Evolutionary conservation across 2,888 invertebrate genomes (phyloP).

Genomic region (Ichneumoninae sp.): DNA sequence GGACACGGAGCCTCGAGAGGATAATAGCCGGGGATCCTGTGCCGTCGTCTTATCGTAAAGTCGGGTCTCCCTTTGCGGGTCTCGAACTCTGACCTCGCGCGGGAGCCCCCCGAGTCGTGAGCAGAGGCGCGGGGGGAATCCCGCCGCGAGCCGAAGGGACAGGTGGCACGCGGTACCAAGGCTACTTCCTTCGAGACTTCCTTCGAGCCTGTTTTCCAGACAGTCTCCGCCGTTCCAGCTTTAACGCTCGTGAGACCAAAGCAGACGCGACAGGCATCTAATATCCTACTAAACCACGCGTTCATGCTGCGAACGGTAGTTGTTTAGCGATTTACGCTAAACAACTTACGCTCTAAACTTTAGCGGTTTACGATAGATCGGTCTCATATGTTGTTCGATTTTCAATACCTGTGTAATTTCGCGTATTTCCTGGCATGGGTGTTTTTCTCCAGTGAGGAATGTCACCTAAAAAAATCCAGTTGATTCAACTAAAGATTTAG

Average conservation of each 20-base stretch:
- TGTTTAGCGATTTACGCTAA: conserved; percentile 17
- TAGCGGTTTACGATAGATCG: conserved; percentile 35
- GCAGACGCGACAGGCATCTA: conserved; percentile 45
- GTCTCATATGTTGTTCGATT: conserved; percentile 15
- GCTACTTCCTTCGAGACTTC: conserved; percentile 56
- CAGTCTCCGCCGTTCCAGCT: conserved; percentile 23
- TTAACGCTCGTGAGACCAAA: conserved; percentile 50
- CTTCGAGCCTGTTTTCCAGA: conserved; percentile 25
- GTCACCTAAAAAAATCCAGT: too few relatives aligned
- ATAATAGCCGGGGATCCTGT: conserved; percentile 37
- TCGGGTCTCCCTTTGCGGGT: conserved; percentile 60
- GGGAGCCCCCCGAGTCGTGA: conserved; percentile 26
- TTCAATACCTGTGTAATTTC: background rate
- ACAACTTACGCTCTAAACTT: too few relatives aligned
- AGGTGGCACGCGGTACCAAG: conserved; percentile 65
- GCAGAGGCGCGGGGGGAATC: conserved; percentile 27
- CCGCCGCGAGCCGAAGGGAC: conserved; percentile 56
- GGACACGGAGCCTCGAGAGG: conserved; percentile 20
- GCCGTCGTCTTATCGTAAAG: conserved; percentile 61
- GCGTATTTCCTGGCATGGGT: background rate
- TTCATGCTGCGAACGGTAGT: conserved; percentile 9
- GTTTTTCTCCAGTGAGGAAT: too few relatives aligned
- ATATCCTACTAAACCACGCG: conserved; percentile 19
- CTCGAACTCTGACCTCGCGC: conserved; percentile 59
- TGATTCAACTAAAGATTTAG: too few relatives aligned